Evolutionary conservation across 2,888 invertebrate genomes (phyloP).

Genomic region (Catocala sponsa): DNA sequence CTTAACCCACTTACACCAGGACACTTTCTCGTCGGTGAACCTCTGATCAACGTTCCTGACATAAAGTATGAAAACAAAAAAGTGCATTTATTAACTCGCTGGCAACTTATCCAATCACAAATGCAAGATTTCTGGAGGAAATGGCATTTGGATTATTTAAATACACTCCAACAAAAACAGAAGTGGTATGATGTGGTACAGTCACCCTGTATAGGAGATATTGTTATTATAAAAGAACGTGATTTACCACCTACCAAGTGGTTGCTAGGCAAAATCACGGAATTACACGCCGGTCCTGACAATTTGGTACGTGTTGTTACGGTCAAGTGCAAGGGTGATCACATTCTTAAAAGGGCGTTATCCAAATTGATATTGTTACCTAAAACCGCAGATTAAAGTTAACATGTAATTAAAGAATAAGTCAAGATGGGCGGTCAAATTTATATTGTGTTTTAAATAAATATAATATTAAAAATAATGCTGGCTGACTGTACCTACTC

Average conservation of each 20-base stretch:
- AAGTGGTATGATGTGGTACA: neutral
- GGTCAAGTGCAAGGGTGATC: neutral
- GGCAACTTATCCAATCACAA: neutral
- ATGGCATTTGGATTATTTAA: neutral
- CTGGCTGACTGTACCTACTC: too few relatives aligned
- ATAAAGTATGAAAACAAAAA: neutral
- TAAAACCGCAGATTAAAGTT: too few relatives aligned
- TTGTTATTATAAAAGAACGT: constrained; percentile 4
- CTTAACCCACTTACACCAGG: neutral
- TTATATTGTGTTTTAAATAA: too few relatives aligned
- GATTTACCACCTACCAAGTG: constrained; percentile 7
- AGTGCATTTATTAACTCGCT: neutral
- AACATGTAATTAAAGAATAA: too few relatives aligned
- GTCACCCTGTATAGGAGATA: neutral
- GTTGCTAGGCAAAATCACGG: neutral
- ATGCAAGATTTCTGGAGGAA: neutral
- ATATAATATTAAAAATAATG: too few relatives aligned
- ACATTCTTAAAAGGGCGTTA: too few relatives aligned
- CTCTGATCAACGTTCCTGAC: neutral
- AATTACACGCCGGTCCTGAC: neutral
- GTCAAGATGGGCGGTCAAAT: too few relatives aligned
- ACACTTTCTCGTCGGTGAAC: neutral
- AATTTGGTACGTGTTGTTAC: neutral
- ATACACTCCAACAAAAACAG: neutral
- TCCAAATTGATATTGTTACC: too few relatives aligned